A percentile compares a stretch with the other conserved stretches of the same genome.
These are phyloP conservation scores for Anthopleura sola DNA, from an alignment of 64 coral and sea anemone genomes.

Conservation along the genomic window DNA sequence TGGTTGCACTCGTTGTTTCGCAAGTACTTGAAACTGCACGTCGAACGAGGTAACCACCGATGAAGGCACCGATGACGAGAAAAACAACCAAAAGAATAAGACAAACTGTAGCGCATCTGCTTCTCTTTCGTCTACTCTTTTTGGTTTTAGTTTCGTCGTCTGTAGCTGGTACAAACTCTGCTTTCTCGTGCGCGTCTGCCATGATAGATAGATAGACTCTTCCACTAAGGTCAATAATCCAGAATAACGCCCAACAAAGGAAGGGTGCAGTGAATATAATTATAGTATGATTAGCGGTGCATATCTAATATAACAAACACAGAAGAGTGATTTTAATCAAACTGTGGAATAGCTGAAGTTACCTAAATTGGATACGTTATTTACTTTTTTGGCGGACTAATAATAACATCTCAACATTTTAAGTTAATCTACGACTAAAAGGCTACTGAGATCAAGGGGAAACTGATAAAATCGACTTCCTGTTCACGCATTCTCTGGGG, in stretches of 20 bases:
- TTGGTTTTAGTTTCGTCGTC: not conserved
- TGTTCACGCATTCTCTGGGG: too few relatives aligned
- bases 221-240: not conserved
- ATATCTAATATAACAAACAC: too few relatives aligned
- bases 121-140: not conserved
- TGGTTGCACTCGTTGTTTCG: not conserved
- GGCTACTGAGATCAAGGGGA: too few relatives aligned
- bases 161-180: not conserved
- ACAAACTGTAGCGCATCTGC: not conserved
- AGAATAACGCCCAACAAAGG: not conserved
- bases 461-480: too few relatives aligned
- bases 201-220: not conserved
- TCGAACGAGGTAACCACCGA: constrained; percentile 18
- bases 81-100: not conserved
- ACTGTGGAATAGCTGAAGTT: too few relatives aligned
- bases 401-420: too few relatives aligned
- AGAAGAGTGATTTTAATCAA: too few relatives aligned
- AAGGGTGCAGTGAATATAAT: not conserved
- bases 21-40: not conserved
- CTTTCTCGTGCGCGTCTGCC: not conserved
- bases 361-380: too few relatives aligned
- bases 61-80: not conserved
- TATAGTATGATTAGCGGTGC: not conserved
- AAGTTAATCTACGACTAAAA: too few relatives aligned
- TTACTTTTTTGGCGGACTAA: too few relatives aligned